Base-by-base conservation (phyloP, 2,113 vertebrate species). In the Pygoscelis antarcticus region DNA sequence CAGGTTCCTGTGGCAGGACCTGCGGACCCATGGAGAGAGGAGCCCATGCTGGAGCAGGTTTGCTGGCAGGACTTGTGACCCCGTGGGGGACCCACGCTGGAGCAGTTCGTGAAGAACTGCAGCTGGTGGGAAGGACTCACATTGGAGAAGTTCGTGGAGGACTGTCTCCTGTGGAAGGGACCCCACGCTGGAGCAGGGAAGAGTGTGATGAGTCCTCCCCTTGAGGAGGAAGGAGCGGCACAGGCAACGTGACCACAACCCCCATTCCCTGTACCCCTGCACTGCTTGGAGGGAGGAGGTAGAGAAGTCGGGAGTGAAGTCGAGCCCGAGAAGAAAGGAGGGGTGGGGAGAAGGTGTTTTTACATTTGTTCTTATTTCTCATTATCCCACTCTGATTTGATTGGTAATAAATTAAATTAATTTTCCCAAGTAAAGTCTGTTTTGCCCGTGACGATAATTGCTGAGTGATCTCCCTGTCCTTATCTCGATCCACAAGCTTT, bases 241-340 rank as follows among this genome's bases (percentile, higher is more conserved):
- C 11, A 62, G 18, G 22, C 9, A 23, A n/a, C 1, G 1, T 5
- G 62, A 68, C 12, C 10, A 3, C 34, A 76, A 52, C 22, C 15
- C 15, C 54, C 19, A 9, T 13, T 69, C 54, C 46, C 23, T 1
- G 0, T 27, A 6, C 46, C 15, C 12, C 38, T 76, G 62, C 3
- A 3, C 36, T 0, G 0, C 29, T 29, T 0, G 1, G 1, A 8
- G 30, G 36, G 18, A 52, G 5, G 7, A 29, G 7, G n/a, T 4
- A 64, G 9, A 55, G 29, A 47, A 79, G 7, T 10, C 1, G 0
- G 3, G 29, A 54, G 22, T 20, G 19, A 68, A 54, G 54, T 2
- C 69, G 27, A 46, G 16, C 34, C 84, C 0, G 0, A 18, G 46
- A 75, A 68, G 10, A 19, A 52, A 15, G 22, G 18, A 17, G 12